Conservation (phyloP, 1,140 invertebrate species). For the Atta texana region DNA sequence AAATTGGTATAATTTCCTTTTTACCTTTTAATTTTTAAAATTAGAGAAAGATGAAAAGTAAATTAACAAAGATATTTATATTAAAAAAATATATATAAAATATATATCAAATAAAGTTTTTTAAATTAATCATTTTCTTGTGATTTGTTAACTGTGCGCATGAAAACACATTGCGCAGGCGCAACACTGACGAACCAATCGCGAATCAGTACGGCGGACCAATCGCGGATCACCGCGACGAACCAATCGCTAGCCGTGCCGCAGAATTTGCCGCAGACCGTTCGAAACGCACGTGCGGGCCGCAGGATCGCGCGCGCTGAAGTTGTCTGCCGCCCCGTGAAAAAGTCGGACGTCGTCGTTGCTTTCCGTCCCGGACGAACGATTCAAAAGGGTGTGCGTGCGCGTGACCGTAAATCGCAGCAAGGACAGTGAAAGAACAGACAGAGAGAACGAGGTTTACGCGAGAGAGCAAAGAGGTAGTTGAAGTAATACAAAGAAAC, state of each 20-base stretch:
- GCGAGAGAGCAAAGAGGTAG: not conserved
- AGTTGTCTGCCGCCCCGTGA: conserved; percentile 66
- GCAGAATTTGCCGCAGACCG: conserved; percentile 77
- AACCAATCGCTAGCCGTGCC: conserved; percentile 72
- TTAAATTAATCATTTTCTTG: too few relatives aligned
- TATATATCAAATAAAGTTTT: too few relatives aligned
- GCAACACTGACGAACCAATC: not conserved
- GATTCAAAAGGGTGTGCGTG: conserved; percentile 64
- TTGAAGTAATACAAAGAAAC: not conserved
- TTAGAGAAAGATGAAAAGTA: too few relatives aligned
- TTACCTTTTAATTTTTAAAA: too few relatives aligned
- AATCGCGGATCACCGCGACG: not conserved
- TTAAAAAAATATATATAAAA: too few relatives aligned
- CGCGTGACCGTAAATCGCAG: conserved; percentile 53
- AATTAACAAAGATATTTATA: too few relatives aligned
- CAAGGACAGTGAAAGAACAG: not conserved
- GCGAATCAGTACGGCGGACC: not conserved
- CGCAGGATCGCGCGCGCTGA: conserved; percentile 64
- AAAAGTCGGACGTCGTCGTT: conserved; percentile 64
- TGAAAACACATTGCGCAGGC: too few relatives aligned
- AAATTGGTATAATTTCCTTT: too few relatives aligned
- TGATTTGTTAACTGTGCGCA: not conserved
- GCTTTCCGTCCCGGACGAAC: conserved; percentile 51
- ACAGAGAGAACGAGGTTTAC: not conserved
- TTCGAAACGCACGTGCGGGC: conserved; percentile 82